These are phyloP conservation scores for Corapipo altera DNA, from an alignment of 2,113 vertebrate genomes.

Conservation along the genomic window DNA sequence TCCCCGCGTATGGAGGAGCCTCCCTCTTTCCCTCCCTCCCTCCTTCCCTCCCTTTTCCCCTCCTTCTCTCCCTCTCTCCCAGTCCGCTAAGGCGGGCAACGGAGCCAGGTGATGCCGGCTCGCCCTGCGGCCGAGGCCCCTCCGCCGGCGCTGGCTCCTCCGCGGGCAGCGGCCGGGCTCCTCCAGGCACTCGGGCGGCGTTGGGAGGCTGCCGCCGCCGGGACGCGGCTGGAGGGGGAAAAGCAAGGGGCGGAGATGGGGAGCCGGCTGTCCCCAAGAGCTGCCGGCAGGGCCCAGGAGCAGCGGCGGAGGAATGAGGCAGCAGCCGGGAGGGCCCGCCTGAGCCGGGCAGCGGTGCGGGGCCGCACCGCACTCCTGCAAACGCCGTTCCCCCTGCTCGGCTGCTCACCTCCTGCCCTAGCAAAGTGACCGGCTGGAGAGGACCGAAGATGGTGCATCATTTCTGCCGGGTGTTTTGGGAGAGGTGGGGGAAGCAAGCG, in stretches of 20 bases:
- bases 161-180: not conserved
- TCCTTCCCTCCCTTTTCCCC: not conserved
- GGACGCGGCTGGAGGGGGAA: not conserved
- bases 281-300: not conserved
- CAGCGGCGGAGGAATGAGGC: not conserved
- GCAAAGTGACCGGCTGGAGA: not conserved
- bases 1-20: constrained; percentile 34
- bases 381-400: not conserved
- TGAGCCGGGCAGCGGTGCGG: not conserved
- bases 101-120: not conserved
- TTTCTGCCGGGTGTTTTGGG: not conserved
- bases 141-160: not conserved
- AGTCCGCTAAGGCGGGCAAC: not conserved
- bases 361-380: not conserved
- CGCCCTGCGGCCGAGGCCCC: not conserved
- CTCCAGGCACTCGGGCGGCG: not conserved
- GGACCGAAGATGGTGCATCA: not conserved
- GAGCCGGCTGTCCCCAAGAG: not conserved
- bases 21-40: constrained; percentile 9
- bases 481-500: not conserved
- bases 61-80: not conserved
- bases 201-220: not conserved
- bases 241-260: not conserved
- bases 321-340: not conserved
- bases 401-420: not conserved